Evolutionary conservation across 2,888 invertebrate species (phyloP).

Genomic region (Octodonta nipae): DNA sequence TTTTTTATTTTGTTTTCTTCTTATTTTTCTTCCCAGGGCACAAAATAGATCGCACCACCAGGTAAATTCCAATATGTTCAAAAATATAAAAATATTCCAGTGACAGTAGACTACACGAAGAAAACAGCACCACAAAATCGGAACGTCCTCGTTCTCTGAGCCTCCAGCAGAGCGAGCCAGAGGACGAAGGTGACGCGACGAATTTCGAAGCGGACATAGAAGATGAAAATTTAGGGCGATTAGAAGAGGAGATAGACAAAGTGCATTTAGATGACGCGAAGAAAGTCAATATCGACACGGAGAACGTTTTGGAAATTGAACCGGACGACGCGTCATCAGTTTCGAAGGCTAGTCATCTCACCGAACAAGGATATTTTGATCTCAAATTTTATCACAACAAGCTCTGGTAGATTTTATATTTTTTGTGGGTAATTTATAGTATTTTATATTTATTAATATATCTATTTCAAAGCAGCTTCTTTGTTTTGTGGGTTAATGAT

Average conservation of each 20-base stretch:
- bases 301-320: neutral
- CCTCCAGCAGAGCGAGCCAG: slow-evolving; percentile 36
- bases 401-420: slow-evolving; percentile 46
- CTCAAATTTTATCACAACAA: slow-evolving; percentile 67
- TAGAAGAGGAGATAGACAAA: slow-evolving; percentile 10
- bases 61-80: slow-evolving; percentile 7
- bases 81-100: slow-evolving; percentile 27
- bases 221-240: slow-evolving; percentile 13
- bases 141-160: slow-evolving; percentile 40
- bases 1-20: slow-evolving; percentile 20
- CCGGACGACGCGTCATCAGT: slow-evolving; percentile 15
- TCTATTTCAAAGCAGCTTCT: neutral
- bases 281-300: slow-evolving; percentile 2
- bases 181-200: slow-evolving; percentile 17
- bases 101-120: slow-evolving; percentile 11
- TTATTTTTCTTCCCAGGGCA: slow-evolving; percentile 26
- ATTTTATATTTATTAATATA: neutral
- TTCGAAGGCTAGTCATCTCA: slow-evolving; percentile 35
- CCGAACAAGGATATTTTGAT: slow-evolving; percentile 57
- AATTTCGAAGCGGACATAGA: slow-evolving; percentile 10
- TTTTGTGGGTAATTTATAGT: neutral
- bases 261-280: slow-evolving; percentile 4
- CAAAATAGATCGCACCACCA: slow-evolving; percentile 31
- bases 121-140: slow-evolving; percentile 24
- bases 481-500: too few relatives aligned